These are phyloP conservation scores for Tenualosa ilisha DNA, from an alignment of 2,797 vertebrate species.

Conservation along the genomic window DNA sequence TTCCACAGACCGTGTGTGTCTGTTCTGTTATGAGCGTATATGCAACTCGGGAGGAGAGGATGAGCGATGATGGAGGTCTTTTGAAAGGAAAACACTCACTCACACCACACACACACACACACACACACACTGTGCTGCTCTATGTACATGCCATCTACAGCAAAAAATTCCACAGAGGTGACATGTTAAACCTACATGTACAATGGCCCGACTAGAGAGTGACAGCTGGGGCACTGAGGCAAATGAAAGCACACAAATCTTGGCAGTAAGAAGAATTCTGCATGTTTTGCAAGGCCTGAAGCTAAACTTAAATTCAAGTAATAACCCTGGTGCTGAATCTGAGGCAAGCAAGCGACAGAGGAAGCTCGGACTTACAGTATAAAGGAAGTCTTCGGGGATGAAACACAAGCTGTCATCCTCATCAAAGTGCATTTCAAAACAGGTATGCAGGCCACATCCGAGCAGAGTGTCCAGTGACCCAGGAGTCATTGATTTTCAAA, in stretches of 20 bases:
- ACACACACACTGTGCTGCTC: not conserved
- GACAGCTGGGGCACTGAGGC: not conserved
- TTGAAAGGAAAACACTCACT: constrained; percentile 10
- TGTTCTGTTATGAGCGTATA: not conserved
- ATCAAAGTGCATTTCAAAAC: not conserved
- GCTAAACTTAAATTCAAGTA: not conserved
- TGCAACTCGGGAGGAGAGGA: not conserved
- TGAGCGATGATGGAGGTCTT: constrained; percentile 30
- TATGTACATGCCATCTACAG: not conserved
- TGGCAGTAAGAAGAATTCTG: not conserved
- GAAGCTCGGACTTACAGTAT: not conserved
- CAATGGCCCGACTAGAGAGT: not conserved
- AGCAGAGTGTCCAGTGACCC: not conserved
- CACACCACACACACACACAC: not conserved
- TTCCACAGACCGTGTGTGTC: constrained; percentile 37
- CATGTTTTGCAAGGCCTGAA: not conserved
- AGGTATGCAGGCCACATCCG: not conserved
- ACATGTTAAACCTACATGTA: not conserved
- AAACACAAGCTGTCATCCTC: not conserved
- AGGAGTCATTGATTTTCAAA: not conserved
- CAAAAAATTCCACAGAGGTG: not conserved
- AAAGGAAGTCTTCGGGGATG: not conserved
- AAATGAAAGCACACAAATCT: not conserved
- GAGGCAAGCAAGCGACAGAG: not conserved
- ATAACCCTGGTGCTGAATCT: not conserved